Percentiles rank a stretch among this genome's conserved stretches.
phyloP scores from a whole-genome alignment of 2,888 invertebrate species.

The Cosmopolites sordidus region DNA sequence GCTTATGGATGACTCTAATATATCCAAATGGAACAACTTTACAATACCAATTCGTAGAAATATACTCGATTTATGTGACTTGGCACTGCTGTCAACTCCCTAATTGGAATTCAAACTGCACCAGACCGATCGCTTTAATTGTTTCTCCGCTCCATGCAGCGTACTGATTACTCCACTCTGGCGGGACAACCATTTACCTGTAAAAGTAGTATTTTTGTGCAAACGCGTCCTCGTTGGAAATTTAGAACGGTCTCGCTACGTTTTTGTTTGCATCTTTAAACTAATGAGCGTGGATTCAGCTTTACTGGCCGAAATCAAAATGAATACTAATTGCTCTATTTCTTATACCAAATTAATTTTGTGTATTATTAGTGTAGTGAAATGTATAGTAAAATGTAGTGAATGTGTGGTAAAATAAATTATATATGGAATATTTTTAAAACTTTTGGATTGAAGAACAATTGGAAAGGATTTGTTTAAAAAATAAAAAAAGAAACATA shows the following conservation, averaged over 20 bases:
- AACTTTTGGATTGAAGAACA: too few species aligned
- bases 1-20: too few species aligned
- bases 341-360: too few species aligned
- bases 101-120: conserved; percentile 39
- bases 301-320: conserved; percentile 11
- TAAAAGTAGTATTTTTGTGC: conserved; percentile 24
- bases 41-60: conserved; percentile 1
- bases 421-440: too few species aligned
- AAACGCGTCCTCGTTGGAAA: conserved; percentile 26
- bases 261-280: conserved; percentile 17
- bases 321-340: conserved; percentile 22
- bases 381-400: too few species aligned
- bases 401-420: too few species aligned
- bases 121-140: conserved; percentile 40
- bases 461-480: too few species aligned
- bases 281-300: background rate
- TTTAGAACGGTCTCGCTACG: conserved; percentile 23
- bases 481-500: too few species aligned
- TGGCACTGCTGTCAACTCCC: conserved; percentile 15
- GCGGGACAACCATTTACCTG: conserved; percentile 23
- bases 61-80: conserved; percentile 4
- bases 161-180: conserved; percentile 29
- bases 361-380: too few species aligned
- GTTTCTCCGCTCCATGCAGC: conserved; percentile 33
- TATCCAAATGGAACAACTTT: too few species aligned